Evolutionary conservation across 2,888 invertebrate species (phyloP), one percentile per base, ranked within the genome.

Genomic region (Dryobotodes eremita): DNA sequence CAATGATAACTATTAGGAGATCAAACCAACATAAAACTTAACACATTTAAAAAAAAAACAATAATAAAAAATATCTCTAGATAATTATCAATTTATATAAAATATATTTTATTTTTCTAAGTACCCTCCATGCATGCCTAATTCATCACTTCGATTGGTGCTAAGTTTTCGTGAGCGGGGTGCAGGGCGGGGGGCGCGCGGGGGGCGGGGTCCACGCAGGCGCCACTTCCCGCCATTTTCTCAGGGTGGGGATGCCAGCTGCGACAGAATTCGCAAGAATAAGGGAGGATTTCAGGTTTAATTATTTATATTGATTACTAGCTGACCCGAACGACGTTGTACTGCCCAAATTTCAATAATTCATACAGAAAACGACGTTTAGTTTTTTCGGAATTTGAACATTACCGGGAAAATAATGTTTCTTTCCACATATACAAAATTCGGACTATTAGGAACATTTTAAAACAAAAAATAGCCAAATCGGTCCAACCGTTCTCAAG

Each of bases 181-280:
- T 17, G 4, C 36, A 62, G 66, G 79, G 70, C 50, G 75, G 57
- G 76, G 86, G 48, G 57, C 15, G 20, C 83, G 87, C 86, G 82
- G 88, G 90, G 91, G 87, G 89, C 87, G 90, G 90, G 92, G 91
- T 92, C 90, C 94, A 95, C 95, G 95, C 96, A 95, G 94, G 95
- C 95, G 95, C 95, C 93, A 91, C 88, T 94, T 94, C 94, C 94
- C 95, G 95, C 95, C 94, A 92, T 95, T 94, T 95, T 94, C 94
- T 92, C 92, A 88, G 86, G 75, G 82, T 59, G 72, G 92, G 94
- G 93, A 92, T 93, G 90, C 92, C 93, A 92, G 92, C 31, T 17
- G 62, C 53, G 26, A 75, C 74, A 66, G 79, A 83, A 80, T 89
- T 89, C 76, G 83, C 85, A 77, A 53, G 0, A 53, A 62, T 66